phyloP scores from a whole-genome alignment of 2,797 vertebrate species.

The Lepilemur ruficaudatus region DNA sequence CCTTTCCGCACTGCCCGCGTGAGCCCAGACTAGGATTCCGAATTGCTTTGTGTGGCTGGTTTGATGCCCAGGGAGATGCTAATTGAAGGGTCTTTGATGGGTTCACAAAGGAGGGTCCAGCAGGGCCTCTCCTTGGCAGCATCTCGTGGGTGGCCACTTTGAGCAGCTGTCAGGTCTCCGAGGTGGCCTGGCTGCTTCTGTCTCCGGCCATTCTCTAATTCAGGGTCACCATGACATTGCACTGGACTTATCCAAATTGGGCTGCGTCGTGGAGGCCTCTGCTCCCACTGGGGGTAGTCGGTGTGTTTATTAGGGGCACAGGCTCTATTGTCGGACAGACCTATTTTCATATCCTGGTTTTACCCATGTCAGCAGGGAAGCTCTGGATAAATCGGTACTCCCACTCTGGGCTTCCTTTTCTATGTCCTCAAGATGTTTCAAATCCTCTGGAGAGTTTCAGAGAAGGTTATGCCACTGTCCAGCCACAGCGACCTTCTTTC shows the following conservation, averaged over 20 bases:
- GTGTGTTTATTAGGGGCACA: not conserved
- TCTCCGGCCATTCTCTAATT: not conserved
- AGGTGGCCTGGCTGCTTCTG: not conserved
- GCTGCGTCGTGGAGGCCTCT: accelerated
- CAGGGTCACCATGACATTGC: not conserved
- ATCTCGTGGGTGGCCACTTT: not conserved
- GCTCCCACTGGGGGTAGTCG: not conserved
- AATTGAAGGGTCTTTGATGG: not conserved
- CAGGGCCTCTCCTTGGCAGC: not conserved
- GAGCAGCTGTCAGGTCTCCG: not conserved
- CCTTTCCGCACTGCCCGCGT: not conserved
- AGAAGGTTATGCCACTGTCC: too few species aligned
- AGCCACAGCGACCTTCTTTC: not conserved
- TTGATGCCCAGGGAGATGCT: not conserved
- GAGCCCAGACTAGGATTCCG: too few species aligned
- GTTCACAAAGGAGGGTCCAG: not conserved
- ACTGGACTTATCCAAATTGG: accelerated
- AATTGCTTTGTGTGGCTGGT: not conserved
- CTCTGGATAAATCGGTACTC: accelerated
- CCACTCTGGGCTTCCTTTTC: not conserved
- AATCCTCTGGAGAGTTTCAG: not conserved
- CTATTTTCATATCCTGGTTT: not conserved
- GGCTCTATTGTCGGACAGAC: not conserved
- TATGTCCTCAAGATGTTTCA: too few species aligned
- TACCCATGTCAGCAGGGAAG: not conserved